These are phyloP conservation scores for Cyanocitta stelleri DNA, from an alignment of 2,113 vertebrate species.

Conservation along the genomic window DNA sequence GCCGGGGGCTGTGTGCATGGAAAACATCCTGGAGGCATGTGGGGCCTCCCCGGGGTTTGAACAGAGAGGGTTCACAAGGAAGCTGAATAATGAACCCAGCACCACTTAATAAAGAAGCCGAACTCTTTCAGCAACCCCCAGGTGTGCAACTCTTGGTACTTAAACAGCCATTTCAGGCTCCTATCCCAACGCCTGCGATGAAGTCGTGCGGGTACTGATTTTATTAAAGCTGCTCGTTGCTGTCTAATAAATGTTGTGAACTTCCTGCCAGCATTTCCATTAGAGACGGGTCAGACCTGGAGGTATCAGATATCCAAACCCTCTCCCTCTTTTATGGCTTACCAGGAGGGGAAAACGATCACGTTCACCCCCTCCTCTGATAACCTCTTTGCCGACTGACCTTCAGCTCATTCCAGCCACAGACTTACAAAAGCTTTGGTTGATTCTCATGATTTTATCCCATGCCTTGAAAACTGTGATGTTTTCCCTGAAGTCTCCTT, in stretches of 20 bases:
- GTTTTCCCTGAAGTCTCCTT: not conserved
- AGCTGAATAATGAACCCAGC: slow-evolving; percentile 20
- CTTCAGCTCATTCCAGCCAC: not conserved
- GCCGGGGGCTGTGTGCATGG: not conserved
- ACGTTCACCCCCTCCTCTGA: not conserved
- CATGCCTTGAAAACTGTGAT: not conserved
- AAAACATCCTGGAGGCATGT: not conserved
- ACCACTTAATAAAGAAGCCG: slow-evolving; percentile 16
- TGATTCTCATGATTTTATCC: not conserved
- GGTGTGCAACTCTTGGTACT: not conserved
- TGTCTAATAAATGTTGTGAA: slow-evolving; percentile 30
- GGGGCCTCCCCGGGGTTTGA: not conserved
- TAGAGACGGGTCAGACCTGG: slow-evolving; percentile 28
- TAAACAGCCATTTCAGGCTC: slow-evolving; percentile 11
- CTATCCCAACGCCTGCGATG: not conserved
- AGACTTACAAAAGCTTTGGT: not conserved
- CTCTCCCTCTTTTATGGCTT: not conserved
- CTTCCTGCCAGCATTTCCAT: slow-evolving; percentile 54
- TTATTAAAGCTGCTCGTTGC: slow-evolving; percentile 48
- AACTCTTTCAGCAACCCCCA: not conserved
- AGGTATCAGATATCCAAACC: slow-evolving; percentile 30
- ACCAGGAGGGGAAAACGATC: not conserved
- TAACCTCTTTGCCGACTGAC: not conserved
- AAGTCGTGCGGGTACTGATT: not conserved
- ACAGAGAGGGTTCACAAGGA: not conserved